Base-by-base conservation (phyloP, 2,113 vertebrate species). In the Tachycineta bicolor region DNA sequence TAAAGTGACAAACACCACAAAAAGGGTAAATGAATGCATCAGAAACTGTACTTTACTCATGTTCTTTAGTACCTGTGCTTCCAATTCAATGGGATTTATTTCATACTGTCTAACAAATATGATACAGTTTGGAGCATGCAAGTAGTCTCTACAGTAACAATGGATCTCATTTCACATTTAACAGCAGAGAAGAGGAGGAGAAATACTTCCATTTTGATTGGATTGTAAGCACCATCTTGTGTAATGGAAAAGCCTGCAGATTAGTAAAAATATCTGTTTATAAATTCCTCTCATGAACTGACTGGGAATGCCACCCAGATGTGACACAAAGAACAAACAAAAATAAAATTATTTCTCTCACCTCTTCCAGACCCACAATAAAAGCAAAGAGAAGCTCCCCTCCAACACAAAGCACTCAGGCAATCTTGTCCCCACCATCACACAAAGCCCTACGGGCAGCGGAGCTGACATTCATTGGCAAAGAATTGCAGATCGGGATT, bases 201-300 rank as follows among this genome's bases (percentile, higher is more conserved):
- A 71, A 92, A 68, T 15, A 24, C 87, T 94, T 89, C 80, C 93
- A 97, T 97, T 92, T 94, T 94, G 69, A 84, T 90, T 89, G 39
- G 52, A 52, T 82, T 78, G 64, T 64, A 96, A 91, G 80, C 87
- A 92, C 89, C 95, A 95, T 95, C 70, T 96, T 94, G 77, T 76
- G 87, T 73, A 94, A 87, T 14, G 47, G 87, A 33, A 90, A 92
- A 93, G 33, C 21, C 68, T 81, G n/a, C 11, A 71, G 52, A 71
- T 60, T 4, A 87, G 56, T 53, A 78, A 77, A 87, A 55, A 31
- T 8, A 70, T 0, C 3, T 5, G 11, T 63, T 89, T 71, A 74
- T 41, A 34, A 52, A 12, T 18, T 93, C 55, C 37, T 65, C 28
- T 83, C 28, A 41, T 16, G 43, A 73, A 76, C 39, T 39, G 52